A percentile compares a stretch with the other conserved stretches of the same genome.
Evolutionary conservation across 2,888 invertebrate species (phyloP).

Genomic region (Lagria hirta): DNA sequence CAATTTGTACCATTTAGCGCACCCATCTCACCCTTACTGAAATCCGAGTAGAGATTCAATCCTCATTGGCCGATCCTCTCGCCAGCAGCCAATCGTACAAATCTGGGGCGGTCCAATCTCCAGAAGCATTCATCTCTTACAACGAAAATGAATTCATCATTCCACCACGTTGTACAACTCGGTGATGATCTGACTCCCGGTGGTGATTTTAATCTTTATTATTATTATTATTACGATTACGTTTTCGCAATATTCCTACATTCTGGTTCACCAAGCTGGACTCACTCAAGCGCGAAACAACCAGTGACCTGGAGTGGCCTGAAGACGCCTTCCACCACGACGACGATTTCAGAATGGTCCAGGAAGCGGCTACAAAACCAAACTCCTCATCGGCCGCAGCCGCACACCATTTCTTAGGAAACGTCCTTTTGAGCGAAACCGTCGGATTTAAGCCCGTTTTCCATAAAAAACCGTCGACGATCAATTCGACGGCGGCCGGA

Average conservation of each 20-base stretch:
- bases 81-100: conserved; percentile 34
- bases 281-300: conserved; percentile 50
- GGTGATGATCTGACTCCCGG: conserved; percentile 12
- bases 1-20: conserved; percentile 48
- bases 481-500: conserved; percentile 50
- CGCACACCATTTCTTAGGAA: conserved; percentile 39
- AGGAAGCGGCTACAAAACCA: conserved; percentile 47
- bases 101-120: conserved; percentile 32
- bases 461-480: conserved; percentile 34
- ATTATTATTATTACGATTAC: too few species aligned
- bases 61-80: conserved; percentile 31
- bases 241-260: too few species aligned
- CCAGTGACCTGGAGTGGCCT: conserved; percentile 51
- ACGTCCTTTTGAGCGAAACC: conserved; percentile 49
- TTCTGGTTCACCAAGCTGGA: conserved; percentile 47
- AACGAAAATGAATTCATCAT: too few species aligned
- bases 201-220: background rate
- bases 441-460: conserved; percentile 55
- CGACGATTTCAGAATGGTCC: conserved; percentile 48
- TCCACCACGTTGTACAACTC: too few species aligned
- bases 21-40: conserved; percentile 19
- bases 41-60: too few species aligned
- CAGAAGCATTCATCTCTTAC: too few species aligned
- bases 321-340: conserved; percentile 38
- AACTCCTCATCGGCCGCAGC: conserved; percentile 17